Conservation (phyloP, 1,140 invertebrate species). For the Nephila pilipes region DNA sequence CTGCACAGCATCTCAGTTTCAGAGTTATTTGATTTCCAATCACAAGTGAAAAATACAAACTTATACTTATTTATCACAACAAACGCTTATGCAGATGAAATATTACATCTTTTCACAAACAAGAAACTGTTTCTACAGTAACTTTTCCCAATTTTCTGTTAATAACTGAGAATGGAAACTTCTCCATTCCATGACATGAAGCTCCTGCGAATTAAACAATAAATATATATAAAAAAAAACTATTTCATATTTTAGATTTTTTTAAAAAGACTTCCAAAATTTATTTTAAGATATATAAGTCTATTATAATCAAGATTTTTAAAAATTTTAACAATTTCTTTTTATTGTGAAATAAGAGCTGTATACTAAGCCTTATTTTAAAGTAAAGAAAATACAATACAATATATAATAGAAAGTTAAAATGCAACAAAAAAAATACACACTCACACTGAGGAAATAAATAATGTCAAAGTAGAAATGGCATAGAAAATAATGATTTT, state of each 20-base stretch:
- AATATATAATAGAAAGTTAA: too few relatives aligned
- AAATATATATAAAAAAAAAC: background rate
- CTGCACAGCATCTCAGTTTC: too few relatives aligned
- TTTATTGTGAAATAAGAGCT: background rate
- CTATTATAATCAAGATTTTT: background rate
- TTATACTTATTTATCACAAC: too few relatives aligned
- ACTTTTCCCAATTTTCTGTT: constrained; percentile 80
- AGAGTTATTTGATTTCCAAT: too few relatives aligned
- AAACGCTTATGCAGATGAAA: background rate
- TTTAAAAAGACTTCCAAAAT: background rate
- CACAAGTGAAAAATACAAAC: too few relatives aligned
- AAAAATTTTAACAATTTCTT: background rate
- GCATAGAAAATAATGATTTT: too few relatives aligned
- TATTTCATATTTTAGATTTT: constrained; percentile 11
- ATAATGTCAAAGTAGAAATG: too few relatives aligned
- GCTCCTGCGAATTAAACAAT: constrained; percentile 83
- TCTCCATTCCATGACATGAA: constrained; percentile 89
- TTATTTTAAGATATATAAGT: background rate
- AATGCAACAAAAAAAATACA: too few relatives aligned
- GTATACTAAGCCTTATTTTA: background rate
- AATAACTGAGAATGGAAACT: constrained; percentile 87
- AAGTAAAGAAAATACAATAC: too few relatives aligned
- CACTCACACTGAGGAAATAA: too few relatives aligned
- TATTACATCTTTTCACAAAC: background rate
- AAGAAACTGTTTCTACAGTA: constrained; percentile 61